A percentile compares a stretch with the other conserved stretches of the same genome.
These are phyloP conservation scores for Pandemis cinnamomeana DNA, from an alignment of 2,888 invertebrate genomes.

Conservation along the genomic window DNA sequence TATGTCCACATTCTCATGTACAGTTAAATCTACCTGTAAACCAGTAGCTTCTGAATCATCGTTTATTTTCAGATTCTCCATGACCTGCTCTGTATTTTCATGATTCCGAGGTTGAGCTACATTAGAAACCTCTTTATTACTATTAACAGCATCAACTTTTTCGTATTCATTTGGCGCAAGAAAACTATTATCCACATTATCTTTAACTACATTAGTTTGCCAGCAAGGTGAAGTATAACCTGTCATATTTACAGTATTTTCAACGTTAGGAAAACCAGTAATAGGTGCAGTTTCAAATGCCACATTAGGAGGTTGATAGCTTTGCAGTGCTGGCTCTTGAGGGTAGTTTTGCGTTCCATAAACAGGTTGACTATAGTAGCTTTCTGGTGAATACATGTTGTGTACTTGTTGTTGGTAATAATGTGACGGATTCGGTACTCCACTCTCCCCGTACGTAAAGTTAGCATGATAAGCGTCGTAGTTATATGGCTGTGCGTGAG, in stretches of 20 bases:
- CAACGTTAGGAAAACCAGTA: not conserved
- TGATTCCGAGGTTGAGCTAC: not conserved
- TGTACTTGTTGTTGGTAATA: constrained; percentile 34
- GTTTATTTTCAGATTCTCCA: constrained; percentile 11
- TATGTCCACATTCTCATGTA: not conserved
- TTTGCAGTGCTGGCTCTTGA: constrained; percentile 10
- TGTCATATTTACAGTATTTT: not conserved
- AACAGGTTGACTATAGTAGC: constrained; percentile 30
- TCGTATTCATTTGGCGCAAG: not conserved
- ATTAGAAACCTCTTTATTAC: not conserved
- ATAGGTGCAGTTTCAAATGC: not conserved
- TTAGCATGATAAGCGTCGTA: constrained; percentile 47
- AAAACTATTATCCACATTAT: not conserved
- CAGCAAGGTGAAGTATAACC: not conserved
- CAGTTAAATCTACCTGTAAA: not conserved
- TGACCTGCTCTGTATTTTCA: constrained; percentile 2
- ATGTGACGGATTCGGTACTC: constrained; percentile 25
- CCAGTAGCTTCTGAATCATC: not conserved
- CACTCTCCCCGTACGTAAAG: constrained; percentile 36
- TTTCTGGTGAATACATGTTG: constrained; percentile 34
- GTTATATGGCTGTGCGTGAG: constrained; percentile 46
- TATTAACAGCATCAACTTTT: not conserved
- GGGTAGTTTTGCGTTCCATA: constrained; percentile 26
- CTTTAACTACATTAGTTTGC: constrained; percentile 22
- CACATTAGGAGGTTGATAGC: constrained; percentile 1